Conservation (phyloP, 2,888 invertebrate species). For the Stenotaenia linearis region DNA sequence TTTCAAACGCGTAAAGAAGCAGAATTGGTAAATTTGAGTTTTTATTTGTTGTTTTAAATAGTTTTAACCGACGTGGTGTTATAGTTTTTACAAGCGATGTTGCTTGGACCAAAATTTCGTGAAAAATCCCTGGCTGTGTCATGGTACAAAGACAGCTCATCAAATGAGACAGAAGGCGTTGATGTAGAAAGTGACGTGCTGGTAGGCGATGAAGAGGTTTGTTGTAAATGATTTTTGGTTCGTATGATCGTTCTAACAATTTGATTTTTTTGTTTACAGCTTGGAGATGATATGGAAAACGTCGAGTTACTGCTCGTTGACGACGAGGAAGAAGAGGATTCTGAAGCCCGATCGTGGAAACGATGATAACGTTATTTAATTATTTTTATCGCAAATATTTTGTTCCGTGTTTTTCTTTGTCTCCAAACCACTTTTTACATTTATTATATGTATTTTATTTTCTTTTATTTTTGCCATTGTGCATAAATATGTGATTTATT, state of each 20-base stretch:
- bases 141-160: conserved; percentile 27
- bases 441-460: neutral
- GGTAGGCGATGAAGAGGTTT: conserved; percentile 13
- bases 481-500: conserved; percentile 9
- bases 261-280: neutral
- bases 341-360: conserved; percentile 81
- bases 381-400: neutral
- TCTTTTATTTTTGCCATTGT: neutral
- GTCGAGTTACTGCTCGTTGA: conserved; percentile 70
- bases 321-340: conserved; percentile 81
- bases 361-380: conserved; percentile 55
- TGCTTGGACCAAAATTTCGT: conserved; percentile 21
- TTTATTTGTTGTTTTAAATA: conserved; percentile 23
- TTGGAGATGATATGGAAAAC: conserved; percentile 40
- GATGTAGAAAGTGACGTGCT: conserved; percentile 3
- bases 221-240: neutral
- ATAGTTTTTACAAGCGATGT: conserved; percentile 4
- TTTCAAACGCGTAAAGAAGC: conserved; percentile 72
- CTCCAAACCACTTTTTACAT: neutral
- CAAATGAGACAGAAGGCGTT: neutral
- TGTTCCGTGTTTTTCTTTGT: neutral
- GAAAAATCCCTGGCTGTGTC: neutral
- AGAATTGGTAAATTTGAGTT: conserved; percentile 62
- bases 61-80: too few species aligned
- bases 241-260: neutral